These are phyloP conservation scores for Archegozetes longisetosus DNA, from an alignment of 1,140 invertebrate genomes.

Conservation along the genomic window DNA sequence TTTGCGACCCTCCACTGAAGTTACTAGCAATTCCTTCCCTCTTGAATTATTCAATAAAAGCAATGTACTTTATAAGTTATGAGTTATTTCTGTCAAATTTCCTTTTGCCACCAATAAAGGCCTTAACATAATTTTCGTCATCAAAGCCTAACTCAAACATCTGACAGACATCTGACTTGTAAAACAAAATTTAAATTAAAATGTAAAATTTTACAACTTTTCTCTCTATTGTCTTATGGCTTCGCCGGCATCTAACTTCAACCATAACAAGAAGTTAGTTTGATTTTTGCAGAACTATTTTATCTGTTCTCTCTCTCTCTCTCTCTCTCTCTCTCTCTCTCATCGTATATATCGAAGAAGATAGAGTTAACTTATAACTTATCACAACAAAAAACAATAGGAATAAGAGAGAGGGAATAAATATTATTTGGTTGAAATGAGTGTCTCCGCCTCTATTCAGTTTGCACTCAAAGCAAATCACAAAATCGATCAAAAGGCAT, in stretches of 20 bases:
- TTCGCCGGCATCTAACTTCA: no score
- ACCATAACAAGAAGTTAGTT: no score
- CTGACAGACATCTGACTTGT: background rate
- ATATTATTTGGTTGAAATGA: background rate
- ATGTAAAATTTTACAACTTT: background rate
- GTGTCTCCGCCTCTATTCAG: background rate
- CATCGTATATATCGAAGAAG: no score
- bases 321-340: no score
- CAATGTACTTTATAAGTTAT: background rate
- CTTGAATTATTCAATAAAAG: background rate
- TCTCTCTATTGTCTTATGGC: background rate
- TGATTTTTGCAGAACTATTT: no score
- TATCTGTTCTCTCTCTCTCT: no score
- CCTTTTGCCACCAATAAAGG: no score
- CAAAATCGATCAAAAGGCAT: background rate
- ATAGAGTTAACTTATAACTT: background rate
- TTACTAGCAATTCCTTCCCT: background rate
- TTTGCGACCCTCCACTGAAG: background rate
- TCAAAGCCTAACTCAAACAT: no score
- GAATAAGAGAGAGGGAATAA: background rate
- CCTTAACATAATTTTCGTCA: no score
- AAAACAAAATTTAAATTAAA: background rate
- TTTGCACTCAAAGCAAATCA: background rate
- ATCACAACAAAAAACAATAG: background rate
- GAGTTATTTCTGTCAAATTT: background rate